These are phyloP conservation scores for Enteromius fasciolatus DNA, from an alignment of 2,797 vertebrate genomes.

Conservation along the genomic window DNA sequence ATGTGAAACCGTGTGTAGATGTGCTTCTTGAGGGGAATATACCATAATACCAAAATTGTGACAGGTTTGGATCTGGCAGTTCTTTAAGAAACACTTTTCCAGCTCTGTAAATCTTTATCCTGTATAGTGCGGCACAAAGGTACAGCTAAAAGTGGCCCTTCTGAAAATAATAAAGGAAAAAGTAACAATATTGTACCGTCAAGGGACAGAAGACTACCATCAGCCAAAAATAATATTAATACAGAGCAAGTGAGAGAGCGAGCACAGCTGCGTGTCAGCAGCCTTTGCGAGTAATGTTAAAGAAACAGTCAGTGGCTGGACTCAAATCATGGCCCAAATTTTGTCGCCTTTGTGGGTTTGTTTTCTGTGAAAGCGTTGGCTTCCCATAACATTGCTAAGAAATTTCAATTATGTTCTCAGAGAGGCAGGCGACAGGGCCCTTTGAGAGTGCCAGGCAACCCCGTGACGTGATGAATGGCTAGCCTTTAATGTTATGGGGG, in stretches of 20 bases:
- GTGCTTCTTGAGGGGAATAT: not conserved
- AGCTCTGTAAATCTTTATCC: conserved; percentile 26
- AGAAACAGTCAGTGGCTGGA: conserved; percentile 67
- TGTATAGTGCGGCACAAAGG: conserved; percentile 6
- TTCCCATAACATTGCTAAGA: conserved; percentile 61
- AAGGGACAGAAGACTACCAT: conserved; percentile 25
- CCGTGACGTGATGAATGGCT: conserved; percentile 81
- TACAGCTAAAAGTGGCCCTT: conserved; percentile 12
- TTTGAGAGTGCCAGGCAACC: conserved; percentile 76
- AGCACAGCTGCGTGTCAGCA: not conserved
- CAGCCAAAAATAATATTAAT: conserved; percentile 28
- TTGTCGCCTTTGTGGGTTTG: conserved; percentile 71
- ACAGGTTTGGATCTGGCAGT: conserved; percentile 1
- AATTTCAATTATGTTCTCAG: conserved; percentile 77
- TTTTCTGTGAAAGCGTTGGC: conserved; percentile 71
- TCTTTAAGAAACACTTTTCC: conserved; percentile 2
- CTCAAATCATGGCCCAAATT: conserved; percentile 70
- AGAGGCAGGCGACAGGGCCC: conserved; percentile 70
- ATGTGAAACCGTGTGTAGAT: not conserved
- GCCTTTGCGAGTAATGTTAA: not conserved
- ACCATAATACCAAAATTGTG: not conserved
- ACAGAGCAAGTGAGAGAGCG: conserved; percentile 5
- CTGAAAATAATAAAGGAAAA: conserved; percentile 37
- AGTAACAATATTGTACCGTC: conserved; percentile 15
- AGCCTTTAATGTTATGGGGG: conserved; percentile 81